Evolutionary conservation across 2,888 invertebrate genomes (phyloP).

Genomic region (Prenolepis imparis): DNA sequence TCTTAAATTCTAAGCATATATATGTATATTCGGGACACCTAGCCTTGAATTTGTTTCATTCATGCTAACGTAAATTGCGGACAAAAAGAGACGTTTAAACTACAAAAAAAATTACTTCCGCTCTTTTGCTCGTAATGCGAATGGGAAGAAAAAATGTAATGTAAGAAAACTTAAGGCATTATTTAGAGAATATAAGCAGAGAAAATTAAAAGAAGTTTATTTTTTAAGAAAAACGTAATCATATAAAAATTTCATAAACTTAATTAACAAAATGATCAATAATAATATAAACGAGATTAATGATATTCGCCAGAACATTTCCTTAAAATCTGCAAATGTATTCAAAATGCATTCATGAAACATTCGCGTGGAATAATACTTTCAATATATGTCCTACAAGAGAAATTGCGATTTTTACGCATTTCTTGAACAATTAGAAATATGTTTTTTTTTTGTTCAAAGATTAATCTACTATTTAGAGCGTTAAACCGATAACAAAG

Average conservation of each 20-base stretch:
- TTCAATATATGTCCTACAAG: neutral
- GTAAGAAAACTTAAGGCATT: neutral
- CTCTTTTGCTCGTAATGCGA: too few relatives aligned
- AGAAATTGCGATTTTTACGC: neutral
- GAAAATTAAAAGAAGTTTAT: neutral
- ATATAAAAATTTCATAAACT: neutral
- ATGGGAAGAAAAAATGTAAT: neutral
- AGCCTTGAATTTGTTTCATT: constrained; percentile 42
- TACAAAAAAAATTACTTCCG: neutral
- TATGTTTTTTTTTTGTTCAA: neutral
- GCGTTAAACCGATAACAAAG: neutral
- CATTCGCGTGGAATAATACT: neutral
- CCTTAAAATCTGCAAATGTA: neutral
- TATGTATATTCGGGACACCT: constrained; percentile 9
- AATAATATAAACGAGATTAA: neutral
- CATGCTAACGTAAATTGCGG: constrained; percentile 38
- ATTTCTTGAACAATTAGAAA: neutral
- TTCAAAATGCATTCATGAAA: neutral
- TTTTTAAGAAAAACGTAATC: neutral
- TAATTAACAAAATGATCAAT: neutral
- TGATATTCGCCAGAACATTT: neutral
- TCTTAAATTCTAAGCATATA: too few relatives aligned
- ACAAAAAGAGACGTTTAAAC: neutral
- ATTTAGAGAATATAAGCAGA: neutral
- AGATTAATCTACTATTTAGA: neutral